Evolutionary conservation across 1,140 invertebrate species (phyloP), one percentile per base, ranked within the genome.

Genomic region (Tetramorium simillimum): DNA sequence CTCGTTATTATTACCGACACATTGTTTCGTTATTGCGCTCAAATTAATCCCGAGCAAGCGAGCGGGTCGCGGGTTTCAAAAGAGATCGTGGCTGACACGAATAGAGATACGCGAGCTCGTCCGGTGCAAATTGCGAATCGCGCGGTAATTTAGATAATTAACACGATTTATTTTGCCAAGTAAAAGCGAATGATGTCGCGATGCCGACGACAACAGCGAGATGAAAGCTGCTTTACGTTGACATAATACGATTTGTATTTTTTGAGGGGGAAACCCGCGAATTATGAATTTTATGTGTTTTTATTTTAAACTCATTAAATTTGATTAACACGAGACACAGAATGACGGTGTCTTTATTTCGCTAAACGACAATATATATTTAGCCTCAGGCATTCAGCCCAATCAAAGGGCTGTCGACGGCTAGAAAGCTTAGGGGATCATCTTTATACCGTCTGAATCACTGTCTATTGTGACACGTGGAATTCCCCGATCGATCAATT

Each of bases 401-500:
- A 24, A 51, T 81, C 14, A 24, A 40, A 81, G 49, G 77, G 14
- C 76, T 24, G 28, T 49, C 14, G 60, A 33, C 14, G 60, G 33
- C 6, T 24, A 46, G 65, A 24, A 53, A 70, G 46, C 33, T 24
- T 49, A n/a, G 1, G 10, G 49, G 49, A 81, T 72, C 65, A 21
- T 81, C 49, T 33, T 81, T 16, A 70, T 18, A 33, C 16, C 53
- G 12, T 24, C 67, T 58, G 67, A 58, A 60, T 82, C 40, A 72
- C 21, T 49, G 21, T 82, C 37, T 18, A 82, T 82, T 82, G 56
- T 60, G 53, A 51, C 16, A 73, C 24, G 49, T 12, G 69, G 49
- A 56, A 67, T 43, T 75, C 60, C 16, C 21, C 28, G 72, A 85
- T 85, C 72, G 40, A 85, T 85, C 73, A 53, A 77, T 85, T 77